These are phyloP conservation scores for Iphiclides podalirius DNA, from an alignment of 2,888 invertebrate species.

Conservation along the genomic window DNA sequence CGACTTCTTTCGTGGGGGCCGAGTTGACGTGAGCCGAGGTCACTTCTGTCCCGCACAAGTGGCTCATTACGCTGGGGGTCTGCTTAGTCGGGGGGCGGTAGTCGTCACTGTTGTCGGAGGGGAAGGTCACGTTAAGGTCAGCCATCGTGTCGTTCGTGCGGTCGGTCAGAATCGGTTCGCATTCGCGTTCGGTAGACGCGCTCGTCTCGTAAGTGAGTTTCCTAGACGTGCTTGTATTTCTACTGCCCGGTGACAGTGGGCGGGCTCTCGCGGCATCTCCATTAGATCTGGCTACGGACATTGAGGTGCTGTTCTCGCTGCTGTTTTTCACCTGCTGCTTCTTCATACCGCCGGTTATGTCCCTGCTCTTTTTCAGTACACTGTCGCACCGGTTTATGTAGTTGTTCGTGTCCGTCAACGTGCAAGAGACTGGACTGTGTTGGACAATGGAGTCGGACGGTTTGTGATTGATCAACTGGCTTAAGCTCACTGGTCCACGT, in stretches of 20 bases:
- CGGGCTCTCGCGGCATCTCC: constrained; percentile 41
- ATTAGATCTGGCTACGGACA: constrained; percentile 32
- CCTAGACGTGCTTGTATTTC: constrained; percentile 42
- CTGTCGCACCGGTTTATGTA: constrained; percentile 59
- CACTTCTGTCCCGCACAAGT: constrained; percentile 32
- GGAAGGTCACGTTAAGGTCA: constrained; percentile 69
- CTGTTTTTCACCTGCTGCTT: constrained; percentile 34
- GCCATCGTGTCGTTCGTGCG: constrained; percentile 75
- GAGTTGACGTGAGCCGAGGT: constrained; percentile 33
- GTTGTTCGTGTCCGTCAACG: constrained; percentile 56
- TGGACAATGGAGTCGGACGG: constrained; percentile 36
- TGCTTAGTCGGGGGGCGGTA: constrained; percentile 33
- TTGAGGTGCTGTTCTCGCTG: constrained; percentile 30
- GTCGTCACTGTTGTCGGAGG: constrained; percentile 61
- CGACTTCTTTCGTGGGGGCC: constrained; percentile 24
- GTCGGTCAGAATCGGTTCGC: constrained; percentile 61
- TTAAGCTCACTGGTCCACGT: constrained; percentile 65
- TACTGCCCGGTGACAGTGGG: constrained; percentile 46
- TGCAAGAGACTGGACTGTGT: constrained; percentile 45
- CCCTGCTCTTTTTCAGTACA: constrained; percentile 58
- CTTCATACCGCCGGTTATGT: constrained; percentile 55
- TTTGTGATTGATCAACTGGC: constrained; percentile 61
- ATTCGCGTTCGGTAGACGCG: constrained; percentile 53
- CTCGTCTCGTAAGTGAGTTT: constrained; percentile 60
- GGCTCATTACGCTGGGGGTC: constrained; percentile 25